A percentile compares a stretch with the other conserved stretches of the same genome.
Conservation (phyloP, 1,140 invertebrate genomes). For the Dysdera silvatica region DNA sequence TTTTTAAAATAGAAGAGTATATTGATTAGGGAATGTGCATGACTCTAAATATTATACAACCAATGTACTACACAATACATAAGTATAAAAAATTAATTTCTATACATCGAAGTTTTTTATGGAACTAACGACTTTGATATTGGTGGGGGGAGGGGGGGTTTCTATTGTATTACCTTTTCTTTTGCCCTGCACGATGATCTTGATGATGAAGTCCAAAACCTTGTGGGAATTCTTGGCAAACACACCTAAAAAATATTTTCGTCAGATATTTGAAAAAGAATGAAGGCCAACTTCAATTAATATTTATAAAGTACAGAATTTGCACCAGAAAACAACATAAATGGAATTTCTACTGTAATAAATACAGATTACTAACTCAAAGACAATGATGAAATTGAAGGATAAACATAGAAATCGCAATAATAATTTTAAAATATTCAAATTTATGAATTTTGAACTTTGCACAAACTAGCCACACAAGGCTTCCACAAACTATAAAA, state of each 20-base stretch:
- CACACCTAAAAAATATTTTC: constrained; percentile 47
- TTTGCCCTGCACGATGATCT: constrained; percentile 80
- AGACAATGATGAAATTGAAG: too few species aligned
- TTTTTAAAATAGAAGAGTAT: too few species aligned
- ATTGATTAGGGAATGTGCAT: too few species aligned
- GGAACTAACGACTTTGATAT: background rate
- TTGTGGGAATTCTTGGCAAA: constrained; percentile 83
- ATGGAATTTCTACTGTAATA: background rate
- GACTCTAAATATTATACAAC: too few species aligned
- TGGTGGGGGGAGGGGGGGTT: constrained; percentile 82
- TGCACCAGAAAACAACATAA: background rate
- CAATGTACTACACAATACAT: too few species aligned
- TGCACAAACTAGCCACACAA: background rate
- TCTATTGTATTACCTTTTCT: constrained; percentile 58
- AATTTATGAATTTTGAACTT: background rate
- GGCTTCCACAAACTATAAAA: too few species aligned
- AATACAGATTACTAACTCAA: too few species aligned
- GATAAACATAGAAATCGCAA: too few species aligned
- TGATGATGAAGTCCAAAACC: constrained; percentile 90
- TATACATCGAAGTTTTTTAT: too few species aligned
- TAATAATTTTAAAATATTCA: background rate
- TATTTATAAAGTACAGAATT: too few species aligned
- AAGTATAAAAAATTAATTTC: too few species aligned
- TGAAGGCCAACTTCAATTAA: too few species aligned
- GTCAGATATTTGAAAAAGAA: background rate